Percentiles rank a stretch among this genome's conserved stretches.
These are phyloP conservation scores for Drosophila infuscata DNA, from an alignment of 2,888 invertebrate species.

Conservation along the genomic window DNA sequence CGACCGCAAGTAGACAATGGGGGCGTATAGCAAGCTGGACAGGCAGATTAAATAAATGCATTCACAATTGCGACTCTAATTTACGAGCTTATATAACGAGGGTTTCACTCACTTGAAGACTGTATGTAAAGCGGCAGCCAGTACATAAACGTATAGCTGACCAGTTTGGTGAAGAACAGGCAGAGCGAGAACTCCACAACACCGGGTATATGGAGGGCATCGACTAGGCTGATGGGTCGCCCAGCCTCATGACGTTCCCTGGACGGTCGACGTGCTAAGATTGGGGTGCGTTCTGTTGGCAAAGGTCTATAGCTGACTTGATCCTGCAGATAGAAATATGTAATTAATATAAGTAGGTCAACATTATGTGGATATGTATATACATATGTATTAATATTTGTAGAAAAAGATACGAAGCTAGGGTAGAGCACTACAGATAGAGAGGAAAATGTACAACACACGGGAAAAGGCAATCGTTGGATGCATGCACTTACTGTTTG, in stretches of 20 bases:
- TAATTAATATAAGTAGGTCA: background rate
- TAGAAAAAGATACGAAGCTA: background rate
- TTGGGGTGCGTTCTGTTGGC: constrained; percentile 84
- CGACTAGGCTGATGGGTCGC: constrained; percentile 79
- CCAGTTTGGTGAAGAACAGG: constrained; percentile 97
- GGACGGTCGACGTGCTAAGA: constrained; percentile 63
- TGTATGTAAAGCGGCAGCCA: constrained; percentile 97
- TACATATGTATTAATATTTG: background rate
- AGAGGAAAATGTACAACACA: constrained; percentile 17
- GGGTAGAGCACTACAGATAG: constrained; percentile 4
- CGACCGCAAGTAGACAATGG: background rate
- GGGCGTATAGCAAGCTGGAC: background rate
- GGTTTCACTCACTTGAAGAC: constrained; percentile 89
- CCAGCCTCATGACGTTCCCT: constrained; percentile 29
- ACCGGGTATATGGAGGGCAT: constrained; percentile 94
- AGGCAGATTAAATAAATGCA: background rate
- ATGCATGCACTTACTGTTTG: constrained; percentile 63
- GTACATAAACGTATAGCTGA: constrained; percentile 98
- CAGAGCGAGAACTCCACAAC: constrained; percentile 97
- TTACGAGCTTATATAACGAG: background rate
- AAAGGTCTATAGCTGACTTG: constrained; percentile 80
- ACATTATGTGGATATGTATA: background rate
- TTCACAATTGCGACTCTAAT: background rate
- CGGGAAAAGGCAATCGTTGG: constrained; percentile 1
- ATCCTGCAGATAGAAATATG: constrained; percentile 71